Percentiles rank a stretch among this genome's conserved stretches.
Evolutionary conservation across 2,113 vertebrate species (phyloP).

Genomic region (Calyptommatus sinebrachiatus): DNA sequence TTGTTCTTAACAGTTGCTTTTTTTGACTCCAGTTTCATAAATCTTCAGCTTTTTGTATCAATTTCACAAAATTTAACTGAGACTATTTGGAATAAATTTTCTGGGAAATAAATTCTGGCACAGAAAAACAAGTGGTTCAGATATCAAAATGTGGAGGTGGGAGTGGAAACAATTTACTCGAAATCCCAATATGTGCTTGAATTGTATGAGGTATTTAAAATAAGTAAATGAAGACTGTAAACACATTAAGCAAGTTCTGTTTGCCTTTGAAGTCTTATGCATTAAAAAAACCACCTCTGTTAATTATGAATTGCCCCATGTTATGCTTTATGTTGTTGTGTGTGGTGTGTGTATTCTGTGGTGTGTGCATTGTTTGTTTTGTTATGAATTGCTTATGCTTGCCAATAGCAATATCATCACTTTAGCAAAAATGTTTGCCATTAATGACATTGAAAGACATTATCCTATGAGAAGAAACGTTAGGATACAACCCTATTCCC

Average conservation of each 20-base stretch:
- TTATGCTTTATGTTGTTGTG: too few species aligned
- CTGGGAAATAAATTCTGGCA: neutral
- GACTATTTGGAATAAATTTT: neutral
- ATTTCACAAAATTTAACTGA: neutral
- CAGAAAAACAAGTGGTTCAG: neutral
- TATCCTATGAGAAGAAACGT: too few species aligned
- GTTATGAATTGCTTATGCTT: too few species aligned
- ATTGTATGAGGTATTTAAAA: neutral
- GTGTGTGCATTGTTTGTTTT: too few species aligned
- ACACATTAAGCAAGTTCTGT: neutral
- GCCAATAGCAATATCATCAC: too few species aligned
- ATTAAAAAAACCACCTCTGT: neutral
- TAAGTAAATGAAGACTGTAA: neutral
- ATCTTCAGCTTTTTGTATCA: neutral
- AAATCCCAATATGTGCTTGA: neutral
- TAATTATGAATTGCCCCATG: too few species aligned
- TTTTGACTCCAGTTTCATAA: neutral
- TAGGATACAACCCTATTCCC: neutral
- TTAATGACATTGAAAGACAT: too few species aligned
- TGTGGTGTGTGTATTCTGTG: too few species aligned
- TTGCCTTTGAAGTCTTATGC: neutral
- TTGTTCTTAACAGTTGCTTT: constrained; percentile 54
- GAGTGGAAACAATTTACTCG: neutral
- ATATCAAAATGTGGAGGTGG: neutral
- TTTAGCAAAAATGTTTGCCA: too few species aligned